Evolutionary conservation across 2,888 invertebrate genomes (phyloP).

Genomic region (Oasisia sp.): DNA sequence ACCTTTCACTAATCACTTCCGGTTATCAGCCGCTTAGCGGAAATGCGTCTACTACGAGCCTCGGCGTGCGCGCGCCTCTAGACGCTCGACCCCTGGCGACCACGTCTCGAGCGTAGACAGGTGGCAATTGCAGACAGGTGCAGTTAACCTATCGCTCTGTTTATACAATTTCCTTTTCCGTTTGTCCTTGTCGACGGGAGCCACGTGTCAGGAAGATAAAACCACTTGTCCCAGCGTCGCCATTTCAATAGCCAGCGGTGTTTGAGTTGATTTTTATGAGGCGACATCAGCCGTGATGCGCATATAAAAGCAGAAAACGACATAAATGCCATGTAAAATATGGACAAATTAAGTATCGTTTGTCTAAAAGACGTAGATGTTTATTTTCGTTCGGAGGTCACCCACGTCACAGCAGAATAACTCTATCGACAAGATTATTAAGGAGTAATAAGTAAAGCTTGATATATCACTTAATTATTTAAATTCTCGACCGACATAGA

Average conservation of each 20-base stretch:
- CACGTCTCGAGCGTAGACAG: not conserved
- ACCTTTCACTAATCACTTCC: not conserved
- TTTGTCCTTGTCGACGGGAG: not conserved
- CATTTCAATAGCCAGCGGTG: not conserved
- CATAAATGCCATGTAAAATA: not conserved
- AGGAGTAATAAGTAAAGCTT: not conserved
- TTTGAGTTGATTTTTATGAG: conserved; percentile 1
- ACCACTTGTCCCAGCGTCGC: not conserved
- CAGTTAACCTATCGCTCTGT: not conserved
- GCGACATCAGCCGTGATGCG: conserved; percentile 6
- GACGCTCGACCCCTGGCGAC: not conserved
- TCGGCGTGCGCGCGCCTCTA: not conserved
- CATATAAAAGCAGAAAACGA: not conserved
- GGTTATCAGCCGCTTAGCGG: not conserved
- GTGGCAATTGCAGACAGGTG: not conserved
- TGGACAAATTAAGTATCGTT: not conserved
- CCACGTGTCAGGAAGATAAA: not conserved
- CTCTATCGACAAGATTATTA: not conserved
- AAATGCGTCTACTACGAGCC: not conserved
- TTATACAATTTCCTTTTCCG: not conserved
- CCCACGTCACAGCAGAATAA: not conserved
- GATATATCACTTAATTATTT: not conserved
- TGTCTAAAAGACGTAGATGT: not conserved
- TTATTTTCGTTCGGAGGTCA: not conserved
- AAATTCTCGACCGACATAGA: not conserved